Base-by-base conservation (phyloP, 2,888 invertebrate genomes). In the Drosophila longiperda region DNA sequence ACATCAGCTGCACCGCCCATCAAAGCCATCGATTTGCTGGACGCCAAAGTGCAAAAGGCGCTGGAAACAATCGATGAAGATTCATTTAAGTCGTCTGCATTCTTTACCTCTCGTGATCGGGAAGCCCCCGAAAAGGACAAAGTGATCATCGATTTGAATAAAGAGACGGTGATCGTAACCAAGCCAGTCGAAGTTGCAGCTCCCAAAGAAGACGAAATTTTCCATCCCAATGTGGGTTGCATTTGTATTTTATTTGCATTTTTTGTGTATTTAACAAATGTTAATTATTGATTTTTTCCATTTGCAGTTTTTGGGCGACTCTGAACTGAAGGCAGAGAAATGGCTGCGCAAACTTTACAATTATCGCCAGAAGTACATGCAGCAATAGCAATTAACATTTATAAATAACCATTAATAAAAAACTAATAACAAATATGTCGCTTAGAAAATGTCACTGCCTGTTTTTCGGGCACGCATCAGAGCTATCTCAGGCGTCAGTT, bases 361-460 rank as follows among this genome's bases (percentile, higher is more conserved):
- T 52, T 94, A 95, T 76, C 94, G 96, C 63, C 95, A 95, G 80
- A 96, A 95, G 91, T 95, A 95, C 90, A 92, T 95, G 45, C 93
- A 93, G 83, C 95, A 93, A 48, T 83, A 81, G 60, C 26, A 38
- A 11, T 23, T 12, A 34, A 55, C 2, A n/a, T 17, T 60, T 11
- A 52, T 64, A 66, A 50, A 66, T 60, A 78, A 66, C 58, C 68
- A 73, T 20, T 75, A 80, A 73, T 78, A 75, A 77, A 83, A 77
- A 81, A 33, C 54, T 79, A 50, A 75, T 32, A 66, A 36, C 66
- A 79, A 78, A 89, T 93, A 59, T 55, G 20, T 45, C 83, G 15
- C 32, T 42, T 92, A 93, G 77, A 97, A 97, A 87, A 98, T 94
- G 94, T 98, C 98, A n/a, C 95, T 95, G 67, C 98, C 98, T 15